phyloP scores from a whole-genome alignment of 2,888 invertebrate genomes.

The Agrypnus murinus region DNA sequence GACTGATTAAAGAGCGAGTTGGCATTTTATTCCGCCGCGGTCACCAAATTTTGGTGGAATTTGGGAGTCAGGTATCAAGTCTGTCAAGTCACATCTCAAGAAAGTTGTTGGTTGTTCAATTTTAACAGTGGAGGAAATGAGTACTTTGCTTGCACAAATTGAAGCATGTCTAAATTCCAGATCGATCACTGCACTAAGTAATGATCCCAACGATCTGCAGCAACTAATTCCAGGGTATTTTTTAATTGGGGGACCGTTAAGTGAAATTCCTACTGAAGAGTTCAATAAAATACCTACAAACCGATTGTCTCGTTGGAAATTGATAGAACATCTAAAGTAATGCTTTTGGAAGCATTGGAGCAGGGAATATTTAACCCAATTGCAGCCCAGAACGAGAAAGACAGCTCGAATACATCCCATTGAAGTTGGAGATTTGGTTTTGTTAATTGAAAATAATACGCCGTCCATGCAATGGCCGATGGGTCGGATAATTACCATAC shows the following conservation, averaged over 20 bases:
- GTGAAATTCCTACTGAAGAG: neutral
- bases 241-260: neutral
- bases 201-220: neutral
- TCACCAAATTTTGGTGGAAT: slow-evolving; percentile 60
- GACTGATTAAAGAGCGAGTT: neutral
- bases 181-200: neutral
- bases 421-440: no score
- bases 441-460: no score
- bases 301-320: no score
- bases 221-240: neutral
- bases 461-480: no score
- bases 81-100: slow-evolving; percentile 57
- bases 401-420: no score
- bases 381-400: no score
- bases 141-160: neutral
- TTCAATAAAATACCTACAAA: slow-evolving; percentile 1
- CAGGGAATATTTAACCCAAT: no score
- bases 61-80: slow-evolving; percentile 60
- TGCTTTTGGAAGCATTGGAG: no score
- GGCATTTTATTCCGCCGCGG: slow-evolving; percentile 57
- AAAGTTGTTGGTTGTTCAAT: no score
- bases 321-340: no score
- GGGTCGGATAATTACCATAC: no score
- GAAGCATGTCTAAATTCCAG: neutral
- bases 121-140: neutral